These are phyloP conservation scores for Drosophila sucinea DNA, from an alignment of 1,140 invertebrate genomes.

Conservation along the genomic window DNA sequence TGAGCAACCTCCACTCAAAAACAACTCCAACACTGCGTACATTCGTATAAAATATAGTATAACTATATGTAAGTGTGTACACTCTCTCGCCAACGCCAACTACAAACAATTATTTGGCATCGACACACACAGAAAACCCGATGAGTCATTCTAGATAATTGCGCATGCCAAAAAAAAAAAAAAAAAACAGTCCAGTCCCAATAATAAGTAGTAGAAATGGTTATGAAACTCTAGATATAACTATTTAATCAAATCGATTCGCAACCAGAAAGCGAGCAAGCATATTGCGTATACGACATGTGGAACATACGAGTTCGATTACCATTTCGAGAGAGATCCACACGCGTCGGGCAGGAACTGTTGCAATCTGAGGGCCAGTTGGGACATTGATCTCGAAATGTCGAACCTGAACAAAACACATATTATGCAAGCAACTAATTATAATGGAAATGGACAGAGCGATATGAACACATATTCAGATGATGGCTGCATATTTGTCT, in stretches of 20 bases:
- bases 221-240: constrained; percentile 61
- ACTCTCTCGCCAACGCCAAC: constrained; percentile 50
- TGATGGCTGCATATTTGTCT: constrained; percentile 13
- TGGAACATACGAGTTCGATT: constrained; percentile 4
- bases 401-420: constrained; percentile 67
- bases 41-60: not conserved
- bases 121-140: constrained; percentile 55
- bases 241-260: constrained; percentile 37
- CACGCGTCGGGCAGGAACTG: constrained; percentile 64
- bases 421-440: constrained; percentile 76
- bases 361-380: constrained; percentile 62
- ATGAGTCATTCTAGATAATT: constrained; percentile 78
- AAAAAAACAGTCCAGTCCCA: constrained; percentile 26
- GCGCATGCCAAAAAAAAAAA: constrained; percentile 61
- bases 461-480: constrained; percentile 49
- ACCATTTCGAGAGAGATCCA: constrained; percentile 73
- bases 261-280: constrained; percentile 1
- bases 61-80: not conserved
- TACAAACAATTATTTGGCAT: constrained; percentile 78
- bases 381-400: constrained; percentile 80
- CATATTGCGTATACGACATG: constrained; percentile 59
- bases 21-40: constrained; percentile 61
- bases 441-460: constrained; percentile 77
- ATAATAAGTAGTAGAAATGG: constrained; percentile 42
- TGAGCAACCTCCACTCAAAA: constrained; percentile 69